Evolutionary conservation across 92 coral and sea anemone genomes (phyloP).

Genomic region (Heliopora coerulea): DNA sequence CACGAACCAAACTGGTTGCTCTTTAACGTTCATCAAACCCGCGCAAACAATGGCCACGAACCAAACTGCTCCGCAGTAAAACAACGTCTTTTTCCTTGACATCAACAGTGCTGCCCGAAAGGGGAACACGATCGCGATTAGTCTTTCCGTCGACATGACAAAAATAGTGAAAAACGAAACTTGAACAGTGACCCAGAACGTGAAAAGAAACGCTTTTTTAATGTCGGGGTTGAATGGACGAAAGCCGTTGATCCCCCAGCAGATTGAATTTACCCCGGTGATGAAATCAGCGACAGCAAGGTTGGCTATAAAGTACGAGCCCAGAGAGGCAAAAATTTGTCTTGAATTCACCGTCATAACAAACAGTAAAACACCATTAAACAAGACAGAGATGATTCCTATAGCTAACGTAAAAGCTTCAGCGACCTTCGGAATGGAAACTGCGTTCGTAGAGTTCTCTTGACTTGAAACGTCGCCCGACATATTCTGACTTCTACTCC

Average conservation of each 20-base stretch:
- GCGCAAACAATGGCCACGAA: conserved; percentile 13
- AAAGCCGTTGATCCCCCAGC: background rate
- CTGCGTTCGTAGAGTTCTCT: background rate
- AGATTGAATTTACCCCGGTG: conserved; percentile 22
- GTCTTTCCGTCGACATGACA: conserved; percentile 32
- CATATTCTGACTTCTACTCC: no score
- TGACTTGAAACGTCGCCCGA: background rate
- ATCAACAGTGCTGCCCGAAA: conserved; percentile 25
- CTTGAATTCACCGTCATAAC: conserved; percentile 28
- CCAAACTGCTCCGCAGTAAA: conserved; percentile 35
- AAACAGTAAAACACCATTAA: conserved; percentile 21
- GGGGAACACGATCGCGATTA: conserved; percentile 33
- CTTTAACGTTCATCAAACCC: background rate
- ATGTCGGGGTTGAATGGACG: background rate
- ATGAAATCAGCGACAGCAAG: conserved; percentile 31
- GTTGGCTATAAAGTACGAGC: conserved; percentile 34
- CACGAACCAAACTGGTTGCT: background rate
- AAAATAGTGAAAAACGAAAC: conserved; percentile 32
- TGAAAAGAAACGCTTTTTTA: background rate
- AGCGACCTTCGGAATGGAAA: background rate
- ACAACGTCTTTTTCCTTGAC: conserved; percentile 35
- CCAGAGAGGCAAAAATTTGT: conserved; percentile 27
- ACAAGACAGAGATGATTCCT: conserved; percentile 18
- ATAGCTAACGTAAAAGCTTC: background rate
- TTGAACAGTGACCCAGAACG: conserved; percentile 29